These are phyloP conservation scores for Montipora efflorescens DNA, from an alignment of 64 coral and sea anemone species.

Conservation along the genomic window DNA sequence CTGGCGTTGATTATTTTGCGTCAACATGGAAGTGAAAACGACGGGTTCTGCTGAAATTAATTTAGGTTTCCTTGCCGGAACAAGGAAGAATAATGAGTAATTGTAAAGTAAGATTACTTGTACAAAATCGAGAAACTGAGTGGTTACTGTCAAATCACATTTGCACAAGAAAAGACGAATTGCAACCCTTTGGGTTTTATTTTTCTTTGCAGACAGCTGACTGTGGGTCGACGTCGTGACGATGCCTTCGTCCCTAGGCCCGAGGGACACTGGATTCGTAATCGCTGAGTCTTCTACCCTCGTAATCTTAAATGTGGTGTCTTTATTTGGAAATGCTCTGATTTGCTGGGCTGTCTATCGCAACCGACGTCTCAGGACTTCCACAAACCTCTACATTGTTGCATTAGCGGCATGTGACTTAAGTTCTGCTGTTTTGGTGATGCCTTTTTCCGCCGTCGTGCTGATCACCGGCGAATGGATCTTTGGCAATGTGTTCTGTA, in stretches of 20 bases:
- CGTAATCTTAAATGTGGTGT: conserved; percentile 14
- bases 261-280: conserved; percentile 13
- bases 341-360: conserved; percentile 28
- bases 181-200: background rate
- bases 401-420: conserved; percentile 62
- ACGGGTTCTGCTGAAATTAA: too few relatives aligned
- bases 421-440: conserved; percentile 63
- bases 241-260: background rate
- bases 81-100: too few relatives aligned
- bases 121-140: too few relatives aligned
- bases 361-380: background rate
- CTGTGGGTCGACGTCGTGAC: background rate
- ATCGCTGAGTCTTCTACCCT: background rate
- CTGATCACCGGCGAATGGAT: conserved; percentile 59
- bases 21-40: too few relatives aligned
- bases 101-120: too few relatives aligned
- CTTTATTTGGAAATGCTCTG: background rate
- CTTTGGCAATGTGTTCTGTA: conserved; percentile 46
- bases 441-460: conserved; percentile 67
- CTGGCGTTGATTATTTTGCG: too few relatives aligned
- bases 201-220: background rate
- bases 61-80: too few relatives aligned
- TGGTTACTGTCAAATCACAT: too few relatives aligned
- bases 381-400: conserved; percentile 33
- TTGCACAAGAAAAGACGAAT: too few relatives aligned